These are phyloP conservation scores for Microctenopoma stevenorrisi DNA, from an alignment of 2,797 vertebrate species.

Conservation along the genomic window DNA sequence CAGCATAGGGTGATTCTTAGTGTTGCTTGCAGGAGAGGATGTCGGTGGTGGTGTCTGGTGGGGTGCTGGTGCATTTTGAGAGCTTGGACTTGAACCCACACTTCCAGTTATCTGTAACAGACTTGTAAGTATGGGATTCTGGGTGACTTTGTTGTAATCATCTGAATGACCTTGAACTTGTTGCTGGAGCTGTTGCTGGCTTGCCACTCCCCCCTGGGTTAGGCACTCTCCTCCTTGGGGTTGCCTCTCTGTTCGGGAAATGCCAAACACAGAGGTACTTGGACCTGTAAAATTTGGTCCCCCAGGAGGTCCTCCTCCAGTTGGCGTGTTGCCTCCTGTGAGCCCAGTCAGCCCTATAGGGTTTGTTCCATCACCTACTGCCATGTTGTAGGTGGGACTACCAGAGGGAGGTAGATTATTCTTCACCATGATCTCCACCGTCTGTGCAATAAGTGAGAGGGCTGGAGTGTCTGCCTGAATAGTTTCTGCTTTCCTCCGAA, in stretches of 20 bases:
- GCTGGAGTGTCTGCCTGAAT: constrained; percentile 98
- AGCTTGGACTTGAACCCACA: constrained; percentile 94
- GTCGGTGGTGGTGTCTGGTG: constrained; percentile 96
- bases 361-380: constrained; percentile 83
- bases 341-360: constrained; percentile 91
- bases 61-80: constrained; percentile 87
- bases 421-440: constrained; percentile 98
- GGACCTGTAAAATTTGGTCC: constrained; percentile 88
- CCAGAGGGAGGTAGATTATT: constrained; percentile 95
- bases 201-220: constrained; percentile 66
- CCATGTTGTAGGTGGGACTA: constrained; percentile 96
- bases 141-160: constrained; percentile 98
- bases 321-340: constrained; percentile 87
- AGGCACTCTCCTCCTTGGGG: constrained; percentile 76
- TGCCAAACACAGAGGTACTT: constrained; percentile 91
- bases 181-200: constrained; percentile 79
- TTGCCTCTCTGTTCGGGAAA: constrained; percentile 85
- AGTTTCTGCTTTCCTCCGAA: constrained; percentile 97
- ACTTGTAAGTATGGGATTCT: constrained; percentile 98
- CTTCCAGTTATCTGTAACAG: constrained; percentile 96
- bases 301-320: constrained; percentile 74
- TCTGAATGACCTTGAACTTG: constrained; percentile 87
- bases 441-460: constrained; percentile 96
- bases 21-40: constrained; percentile 98
- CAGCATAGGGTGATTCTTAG: constrained; percentile 99